Percentiles rank a stretch among this genome's conserved stretches.
Conservation (phyloP, 2,888 invertebrate species). For the Drosophila acutilabella region DNA sequence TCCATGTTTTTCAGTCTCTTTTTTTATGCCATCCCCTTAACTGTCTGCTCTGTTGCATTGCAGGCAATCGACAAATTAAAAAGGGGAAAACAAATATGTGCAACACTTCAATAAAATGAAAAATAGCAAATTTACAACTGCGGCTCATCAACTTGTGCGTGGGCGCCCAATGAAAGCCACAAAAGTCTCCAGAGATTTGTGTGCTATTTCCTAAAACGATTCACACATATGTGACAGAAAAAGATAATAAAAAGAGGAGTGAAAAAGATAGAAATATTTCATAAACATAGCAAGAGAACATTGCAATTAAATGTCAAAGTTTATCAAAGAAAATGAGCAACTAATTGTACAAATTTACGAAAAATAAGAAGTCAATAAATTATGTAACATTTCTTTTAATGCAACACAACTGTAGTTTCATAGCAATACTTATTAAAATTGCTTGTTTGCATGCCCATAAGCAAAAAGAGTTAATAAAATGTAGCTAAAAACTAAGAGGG, state of each 20-base stretch:
- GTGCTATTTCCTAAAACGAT: conserved; percentile 56
- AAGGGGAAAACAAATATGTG: conserved; percentile 27
- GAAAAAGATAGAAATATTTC: conserved; percentile 50
- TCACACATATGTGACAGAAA: conserved; percentile 32
- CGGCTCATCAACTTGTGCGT: conserved; percentile 40
- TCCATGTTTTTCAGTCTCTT: conserved; percentile 8
- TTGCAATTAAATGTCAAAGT: conserved; percentile 73
- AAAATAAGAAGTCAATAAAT: too few relatives aligned
- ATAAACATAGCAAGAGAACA: conserved; percentile 54
- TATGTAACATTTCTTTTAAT: too few relatives aligned
- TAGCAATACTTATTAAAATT: neutral
- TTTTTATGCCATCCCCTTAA: neutral
- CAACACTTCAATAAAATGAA: conserved; percentile 45
- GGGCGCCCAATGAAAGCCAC: conserved; percentile 14
- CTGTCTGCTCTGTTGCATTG: conserved; percentile 6
- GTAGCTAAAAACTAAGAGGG: neutral
- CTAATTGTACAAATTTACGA: neutral
- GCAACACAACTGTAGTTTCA: neutral
- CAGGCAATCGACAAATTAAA: conserved; percentile 58
- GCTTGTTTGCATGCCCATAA: conserved; percentile 30
- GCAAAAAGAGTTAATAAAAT: conserved; percentile 51
- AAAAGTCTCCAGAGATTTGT: conserved; percentile 56
- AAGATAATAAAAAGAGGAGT: neutral
- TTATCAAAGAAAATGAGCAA: conserved; percentile 2
- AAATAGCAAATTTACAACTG: conserved; percentile 35